A percentile compares a stretch with the other conserved stretches of the same genome.
Evolutionary conservation across 30 jellyfish, hydroid and myxozoan species (phyloP).

Genomic region (Calvadosia cruxmelitensis): DNA sequence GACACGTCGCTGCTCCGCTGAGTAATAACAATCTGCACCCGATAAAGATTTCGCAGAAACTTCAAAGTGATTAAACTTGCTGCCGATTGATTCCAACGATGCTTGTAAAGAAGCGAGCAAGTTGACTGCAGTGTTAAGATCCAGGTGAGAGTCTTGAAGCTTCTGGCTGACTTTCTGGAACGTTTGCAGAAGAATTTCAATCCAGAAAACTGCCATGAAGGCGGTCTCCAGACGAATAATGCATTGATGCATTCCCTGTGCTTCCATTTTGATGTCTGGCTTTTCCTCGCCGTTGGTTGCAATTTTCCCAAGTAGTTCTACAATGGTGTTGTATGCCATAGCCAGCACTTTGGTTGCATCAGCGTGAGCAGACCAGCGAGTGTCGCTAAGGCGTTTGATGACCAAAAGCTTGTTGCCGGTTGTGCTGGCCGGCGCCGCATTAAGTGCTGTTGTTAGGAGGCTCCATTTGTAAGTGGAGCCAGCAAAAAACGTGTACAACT

Average conservation of each 20-base stretch:
- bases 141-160: constrained; percentile 7
- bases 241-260: too few species aligned
- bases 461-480: too few species aligned
- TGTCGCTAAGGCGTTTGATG: constrained; percentile 35
- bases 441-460: too few species aligned
- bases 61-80: neutral
- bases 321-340: too few species aligned
- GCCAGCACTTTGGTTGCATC: constrained; percentile 44
- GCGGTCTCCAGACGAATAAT: constrained; percentile 9
- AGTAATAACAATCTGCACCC: neutral
- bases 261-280: too few species aligned
- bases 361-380: constrained; percentile 34
- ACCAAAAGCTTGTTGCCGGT: constrained; percentile 37
- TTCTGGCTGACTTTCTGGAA: constrained; percentile 19
- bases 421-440: too few species aligned
- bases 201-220: constrained; percentile 17
- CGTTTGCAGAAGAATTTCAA: constrained; percentile 14
- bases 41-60: neutral
- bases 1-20: neutral
- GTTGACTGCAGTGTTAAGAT: neutral
- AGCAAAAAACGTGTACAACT: too few species aligned
- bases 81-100: neutral
- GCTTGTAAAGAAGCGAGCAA: neutral
- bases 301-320: too few species aligned
- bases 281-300: too few species aligned